These are phyloP conservation scores for Neoarius graeffei DNA, from an alignment of 2,113 vertebrate genomes.

Conservation along the genomic window DNA sequence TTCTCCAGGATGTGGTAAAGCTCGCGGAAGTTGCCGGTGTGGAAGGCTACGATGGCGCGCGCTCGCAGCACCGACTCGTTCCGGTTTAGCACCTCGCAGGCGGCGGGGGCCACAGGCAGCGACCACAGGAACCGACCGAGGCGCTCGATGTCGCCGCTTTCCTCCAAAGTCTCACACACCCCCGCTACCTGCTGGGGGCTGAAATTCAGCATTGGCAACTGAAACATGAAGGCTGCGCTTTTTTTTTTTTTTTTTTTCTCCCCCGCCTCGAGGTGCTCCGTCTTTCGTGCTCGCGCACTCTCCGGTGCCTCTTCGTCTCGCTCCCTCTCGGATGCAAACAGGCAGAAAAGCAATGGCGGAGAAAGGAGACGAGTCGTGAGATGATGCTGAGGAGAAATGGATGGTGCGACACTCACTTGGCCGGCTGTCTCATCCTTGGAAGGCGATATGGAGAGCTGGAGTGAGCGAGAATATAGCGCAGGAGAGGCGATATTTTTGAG, in stretches of 20 bases:
- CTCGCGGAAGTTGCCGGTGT: slow-evolving; percentile 96
- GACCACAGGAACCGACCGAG: slow-evolving; percentile 99
- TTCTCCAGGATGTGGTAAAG: slow-evolving; percentile 98
- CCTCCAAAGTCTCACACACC: slow-evolving; percentile 99
- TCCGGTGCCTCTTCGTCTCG: slow-evolving; percentile 49
- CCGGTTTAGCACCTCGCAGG: slow-evolving; percentile 97
- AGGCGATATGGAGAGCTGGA: slow-evolving; percentile 69
- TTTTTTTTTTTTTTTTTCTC: slow-evolving; percentile 6
- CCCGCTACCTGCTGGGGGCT: slow-evolving; percentile 99
- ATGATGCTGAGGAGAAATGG: slow-evolving; percentile 56
- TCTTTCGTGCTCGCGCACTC: slow-evolving; percentile 54
- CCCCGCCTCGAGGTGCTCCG: slow-evolving; percentile 62
- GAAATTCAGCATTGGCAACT: slow-evolving; percentile 98
- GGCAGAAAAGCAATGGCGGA: slow-evolving; percentile 67
- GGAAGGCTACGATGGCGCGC: slow-evolving; percentile 95
- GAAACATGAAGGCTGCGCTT: slow-evolving; percentile 91
- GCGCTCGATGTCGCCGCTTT: slow-evolving; percentile 97
- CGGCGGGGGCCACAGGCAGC: slow-evolving; percentile 94
- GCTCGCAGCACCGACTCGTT: slow-evolving; percentile 97
- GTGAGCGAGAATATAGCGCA: slow-evolving; percentile 73
- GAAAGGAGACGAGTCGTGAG: slow-evolving; percentile 63
- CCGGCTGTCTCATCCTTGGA: slow-evolving; percentile 72
- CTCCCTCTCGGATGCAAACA: slow-evolving; percentile 53
- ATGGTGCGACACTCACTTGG: slow-evolving; percentile 62
- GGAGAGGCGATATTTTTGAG: slow-evolving; percentile 74